Base-by-base conservation (phyloP, 2,113 vertebrate genomes). In the Alectura lathami region DNA sequence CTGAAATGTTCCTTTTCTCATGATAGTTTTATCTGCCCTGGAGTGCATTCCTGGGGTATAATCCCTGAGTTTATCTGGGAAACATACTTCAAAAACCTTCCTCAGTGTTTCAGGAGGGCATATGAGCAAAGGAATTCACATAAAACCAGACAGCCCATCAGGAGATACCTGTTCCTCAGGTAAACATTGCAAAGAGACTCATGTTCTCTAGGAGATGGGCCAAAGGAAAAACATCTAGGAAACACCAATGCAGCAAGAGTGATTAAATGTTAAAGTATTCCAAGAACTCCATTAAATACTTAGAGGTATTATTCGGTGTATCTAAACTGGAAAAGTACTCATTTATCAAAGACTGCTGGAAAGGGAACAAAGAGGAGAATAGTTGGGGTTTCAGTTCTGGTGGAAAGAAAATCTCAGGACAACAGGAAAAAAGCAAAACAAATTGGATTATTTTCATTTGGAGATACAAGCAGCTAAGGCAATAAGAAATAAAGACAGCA, bases 51-150 rank as follows among this genome's bases (percentile, higher is more conserved):
- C 7, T 5, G 27, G 50, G 50, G 27, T 24, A 84, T 84, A 89
- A 92, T 89, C 84, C 90, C 40, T 53, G 38, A 54, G 72, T 88
- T 96, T 96, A 95, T 96, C 93, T 89, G 57, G 91, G 79, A 95
- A 88, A 89, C 0, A 0, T 80, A 63, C 76, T 92, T 91, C 64
- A 87, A 81, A 91, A 91, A 30, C 51, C n/a, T 82, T 75, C 72
- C 73, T 86, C 74, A 47, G 45, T 43, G 34, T 9, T 2, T 83
- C 77, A 84, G 38, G 27, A 90, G 68, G 83, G 30, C 0, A 3
- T 66, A 54, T 2, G 30, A 95, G 66, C 72, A 83, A 86, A 96
- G 66, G 70, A 94, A 91, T 94, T 88, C 86, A 84, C 70, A 92
- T 91, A 91, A 95, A 97, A 91, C 7, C 18, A 50, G 45, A 20